These are phyloP conservation scores for Drosophila putrida DNA, from an alignment of 2,888 invertebrate species.

Conservation along the genomic window DNA sequence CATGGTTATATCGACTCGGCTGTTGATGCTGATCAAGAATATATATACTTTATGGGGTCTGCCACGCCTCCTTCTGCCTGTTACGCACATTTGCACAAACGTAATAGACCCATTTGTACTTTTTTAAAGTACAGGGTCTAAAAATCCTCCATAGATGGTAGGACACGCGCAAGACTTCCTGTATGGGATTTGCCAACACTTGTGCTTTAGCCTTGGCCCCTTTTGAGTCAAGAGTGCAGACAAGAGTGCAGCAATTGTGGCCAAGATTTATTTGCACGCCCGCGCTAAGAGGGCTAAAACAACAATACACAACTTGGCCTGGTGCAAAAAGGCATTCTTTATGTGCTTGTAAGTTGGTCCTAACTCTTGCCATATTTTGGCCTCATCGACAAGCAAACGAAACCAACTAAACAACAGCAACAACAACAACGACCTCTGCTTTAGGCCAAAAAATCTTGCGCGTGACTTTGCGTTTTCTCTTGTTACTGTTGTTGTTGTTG, in stretches of 20 bases:
- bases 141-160: constrained; percentile 24
- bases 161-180: constrained; percentile 30
- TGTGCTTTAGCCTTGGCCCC: constrained; percentile 58
- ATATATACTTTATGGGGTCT: no score
- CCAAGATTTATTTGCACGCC: constrained; percentile 80
- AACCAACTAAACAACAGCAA: neutral
- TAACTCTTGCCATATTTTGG: constrained; percentile 46
- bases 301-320: constrained; percentile 19
- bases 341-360: constrained; percentile 36
- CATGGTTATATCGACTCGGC: no score
- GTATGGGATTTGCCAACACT: constrained; percentile 16
- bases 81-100: no score
- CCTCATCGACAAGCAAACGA: constrained; percentile 34
- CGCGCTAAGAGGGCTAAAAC: constrained; percentile 51
- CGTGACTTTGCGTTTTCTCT: constrained; percentile 76
- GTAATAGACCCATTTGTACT: no score
- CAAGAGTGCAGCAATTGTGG: constrained; percentile 65
- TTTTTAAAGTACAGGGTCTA: no score
- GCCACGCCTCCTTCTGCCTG: no score
- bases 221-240: constrained; percentile 41
- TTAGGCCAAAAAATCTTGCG: constrained; percentile 67
- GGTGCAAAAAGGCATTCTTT: constrained; percentile 47
- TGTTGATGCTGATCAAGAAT: no score
- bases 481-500: constrained; percentile 3
- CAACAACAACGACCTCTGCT: constrained; percentile 45